phyloP scores from a whole-genome alignment of 2,113 vertebrate species.

The Calidris pygmaea region DNA sequence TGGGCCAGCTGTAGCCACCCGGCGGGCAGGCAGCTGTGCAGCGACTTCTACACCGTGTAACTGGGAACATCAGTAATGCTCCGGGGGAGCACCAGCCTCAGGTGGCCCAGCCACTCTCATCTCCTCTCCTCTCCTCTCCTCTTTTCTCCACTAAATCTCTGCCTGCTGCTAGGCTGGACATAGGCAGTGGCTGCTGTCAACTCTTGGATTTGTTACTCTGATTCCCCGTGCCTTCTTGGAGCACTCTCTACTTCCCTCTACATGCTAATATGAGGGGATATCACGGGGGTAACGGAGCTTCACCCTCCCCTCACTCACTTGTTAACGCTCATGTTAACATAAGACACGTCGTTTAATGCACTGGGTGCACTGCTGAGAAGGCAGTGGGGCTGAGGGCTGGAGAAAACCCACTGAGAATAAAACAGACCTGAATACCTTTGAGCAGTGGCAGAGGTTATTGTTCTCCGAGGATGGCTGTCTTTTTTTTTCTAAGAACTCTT shows the following conservation, averaged over 20 bases:
- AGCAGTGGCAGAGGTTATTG: neutral
- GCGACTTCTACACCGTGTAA: fast-evolving
- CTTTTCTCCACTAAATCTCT: neutral
- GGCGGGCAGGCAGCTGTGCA: neutral
- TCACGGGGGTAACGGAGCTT: neutral
- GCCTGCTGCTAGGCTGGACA: neutral
- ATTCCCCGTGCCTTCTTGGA: neutral
- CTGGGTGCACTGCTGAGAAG: neutral
- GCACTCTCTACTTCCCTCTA: neutral
- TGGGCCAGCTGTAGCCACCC: neutral
- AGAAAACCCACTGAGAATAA: neutral
- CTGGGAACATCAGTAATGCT: fast-evolving
- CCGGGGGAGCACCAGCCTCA: neutral
- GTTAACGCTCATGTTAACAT: neutral
- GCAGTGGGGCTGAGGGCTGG: neutral
- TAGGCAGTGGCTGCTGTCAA: neutral
- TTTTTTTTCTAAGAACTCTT: neutral
- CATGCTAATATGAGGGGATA: neutral
- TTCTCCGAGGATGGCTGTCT: neutral
- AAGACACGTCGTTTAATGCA: neutral
- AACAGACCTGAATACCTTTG: neutral
- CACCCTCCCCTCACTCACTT: neutral
- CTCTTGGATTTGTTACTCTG: neutral
- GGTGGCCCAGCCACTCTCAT: neutral
- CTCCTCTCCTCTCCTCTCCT: neutral